phyloP scores from a whole-genome alignment of 2,113 vertebrate genomes.

The Megaleporinus macrocephalus region DNA sequence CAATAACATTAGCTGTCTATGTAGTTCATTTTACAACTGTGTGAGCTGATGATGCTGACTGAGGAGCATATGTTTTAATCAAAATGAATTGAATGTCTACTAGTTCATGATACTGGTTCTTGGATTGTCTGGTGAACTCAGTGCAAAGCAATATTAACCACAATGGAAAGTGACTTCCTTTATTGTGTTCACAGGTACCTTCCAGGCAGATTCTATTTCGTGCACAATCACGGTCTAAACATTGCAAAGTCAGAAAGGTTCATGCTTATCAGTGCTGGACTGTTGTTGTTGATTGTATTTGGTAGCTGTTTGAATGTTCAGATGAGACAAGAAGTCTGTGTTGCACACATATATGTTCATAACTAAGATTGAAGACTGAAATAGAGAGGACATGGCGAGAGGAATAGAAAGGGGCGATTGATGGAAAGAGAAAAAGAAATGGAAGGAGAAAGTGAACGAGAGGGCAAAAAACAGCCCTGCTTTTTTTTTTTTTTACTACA shows the following conservation, averaged over 20 bases:
- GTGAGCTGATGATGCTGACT: too few species aligned
- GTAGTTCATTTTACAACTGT: too few species aligned
- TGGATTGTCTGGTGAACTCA: too few species aligned
- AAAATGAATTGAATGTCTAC: too few species aligned
- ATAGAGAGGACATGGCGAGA: neutral
- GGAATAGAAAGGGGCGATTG: neutral
- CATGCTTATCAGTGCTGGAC: neutral
- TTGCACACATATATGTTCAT: neutral
- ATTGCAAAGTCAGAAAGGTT: neutral
- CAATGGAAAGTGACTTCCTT: too few species aligned
- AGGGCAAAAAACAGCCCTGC: neutral
- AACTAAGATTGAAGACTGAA: neutral
- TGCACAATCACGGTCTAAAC: neutral
- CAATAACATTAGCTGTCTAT: too few species aligned
- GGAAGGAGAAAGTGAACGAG: neutral
- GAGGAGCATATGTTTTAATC: too few species aligned
- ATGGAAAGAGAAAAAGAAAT: neutral
- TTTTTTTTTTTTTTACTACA: slow-evolving; percentile 11
- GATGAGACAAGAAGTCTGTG: neutral
- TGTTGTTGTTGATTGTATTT: neutral
- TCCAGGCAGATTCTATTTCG: neutral
- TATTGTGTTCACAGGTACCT: too few species aligned
- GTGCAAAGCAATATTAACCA: too few species aligned
- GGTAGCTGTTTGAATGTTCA: neutral
- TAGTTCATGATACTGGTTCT: too few species aligned